Evolutionary conservation across 2,888 invertebrate genomes (phyloP), one percentile per base, ranked within the genome.

Genomic region (Microplitis deprimator): DNA sequence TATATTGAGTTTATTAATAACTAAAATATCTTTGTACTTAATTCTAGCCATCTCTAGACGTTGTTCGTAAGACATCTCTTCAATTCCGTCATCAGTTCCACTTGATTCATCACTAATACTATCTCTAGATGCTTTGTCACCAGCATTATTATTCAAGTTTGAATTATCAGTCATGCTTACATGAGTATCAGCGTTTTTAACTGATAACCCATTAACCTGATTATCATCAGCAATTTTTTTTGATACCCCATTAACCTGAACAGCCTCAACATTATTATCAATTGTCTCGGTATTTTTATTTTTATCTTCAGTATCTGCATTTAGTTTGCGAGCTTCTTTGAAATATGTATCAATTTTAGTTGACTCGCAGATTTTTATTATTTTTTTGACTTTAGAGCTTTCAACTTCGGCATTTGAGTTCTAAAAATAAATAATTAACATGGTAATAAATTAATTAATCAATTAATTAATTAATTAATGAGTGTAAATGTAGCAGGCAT

Each of bases 191-290:
- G 50, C 50, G 6, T 50, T 50, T 50, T 50, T 50, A 13, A 5
- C 50, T 50, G 50, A 50, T 50, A 50, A 50, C 50, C 50, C 50
- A 50, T 50, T 50, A 50, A 50, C 50, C 50, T 50, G 50, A 50
- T 50, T 50, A 50, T 50, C 50, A 50, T 50, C 8, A 50, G 10
- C 13, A 5, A 13, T 50, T 50, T 13, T 50, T 50, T 8, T 50
- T 50, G 50, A 50, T 50, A 13, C 13, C 50, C 50, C 50, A 50
- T 50, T 50, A 50, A 50, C 50, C 10, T 50, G 50, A 13, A 50
- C 29, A 29, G 29, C 29, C 29, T 29, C 29, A 29, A 4, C 29
- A 29, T 29, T 29, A 4, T 29, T 29, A 29, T 29, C 4, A 50
- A 50, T 13, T 50, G 13, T 50, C 50, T 5, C 13, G 29, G 50